These are phyloP conservation scores for Tenualosa thibaudeaui DNA, from an alignment of 2,797 vertebrate genomes.

Conservation along the genomic window DNA sequence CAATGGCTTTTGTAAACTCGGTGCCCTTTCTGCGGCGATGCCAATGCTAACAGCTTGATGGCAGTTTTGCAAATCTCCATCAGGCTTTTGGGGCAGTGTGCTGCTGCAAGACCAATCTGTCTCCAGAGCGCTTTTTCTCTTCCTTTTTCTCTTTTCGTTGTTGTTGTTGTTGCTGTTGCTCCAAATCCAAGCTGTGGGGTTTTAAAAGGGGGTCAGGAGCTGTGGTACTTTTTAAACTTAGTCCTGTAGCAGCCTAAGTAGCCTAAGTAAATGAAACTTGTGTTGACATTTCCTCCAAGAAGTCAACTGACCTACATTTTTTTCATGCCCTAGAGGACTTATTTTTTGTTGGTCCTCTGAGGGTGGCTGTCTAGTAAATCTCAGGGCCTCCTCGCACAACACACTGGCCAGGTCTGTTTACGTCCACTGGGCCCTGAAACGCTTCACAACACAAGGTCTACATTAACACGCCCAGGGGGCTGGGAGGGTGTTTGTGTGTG, in stretches of 20 bases:
- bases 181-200: neutral
- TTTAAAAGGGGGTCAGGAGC: slow-evolving; percentile 16
- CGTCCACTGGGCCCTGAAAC: neutral
- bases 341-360: neutral
- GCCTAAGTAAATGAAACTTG: slow-evolving; percentile 33
- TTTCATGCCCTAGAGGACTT: neutral
- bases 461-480: too few species aligned
- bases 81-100: slow-evolving; percentile 10
- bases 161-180: neutral
- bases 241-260: slow-evolving; percentile 20
- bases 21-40: neutral
- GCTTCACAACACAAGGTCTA: neutral
- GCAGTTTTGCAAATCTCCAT: neutral
- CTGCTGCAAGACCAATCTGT: neutral
- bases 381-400: neutral
- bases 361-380: neutral
- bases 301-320: slow-evolving; percentile 31
- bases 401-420: neutral
- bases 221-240: slow-evolving; percentile 24
- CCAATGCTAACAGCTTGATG: neutral
- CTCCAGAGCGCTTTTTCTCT: neutral
- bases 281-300: slow-evolving; percentile 38
- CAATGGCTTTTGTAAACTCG: neutral
- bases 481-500: too few species aligned
- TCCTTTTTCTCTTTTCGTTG: neutral